phyloP scores from a whole-genome alignment of 2,888 invertebrate species.

The Ornithoptera alexandrae region DNA sequence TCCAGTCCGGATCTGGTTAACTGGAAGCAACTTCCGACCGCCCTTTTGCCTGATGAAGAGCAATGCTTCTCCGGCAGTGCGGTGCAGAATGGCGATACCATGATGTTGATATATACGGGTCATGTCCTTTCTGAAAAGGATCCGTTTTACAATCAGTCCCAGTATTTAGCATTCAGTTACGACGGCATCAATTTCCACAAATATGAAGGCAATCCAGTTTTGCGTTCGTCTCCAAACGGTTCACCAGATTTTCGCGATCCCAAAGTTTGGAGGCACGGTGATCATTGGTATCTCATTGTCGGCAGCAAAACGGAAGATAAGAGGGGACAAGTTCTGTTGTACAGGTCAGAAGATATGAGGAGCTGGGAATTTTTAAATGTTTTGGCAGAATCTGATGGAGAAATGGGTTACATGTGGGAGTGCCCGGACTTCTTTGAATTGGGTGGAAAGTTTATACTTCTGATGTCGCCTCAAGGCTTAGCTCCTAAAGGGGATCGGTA shows the following conservation, averaged over 20 bases:
- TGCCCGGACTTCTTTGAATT: constrained; percentile 77
- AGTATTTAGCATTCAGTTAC: constrained; percentile 63
- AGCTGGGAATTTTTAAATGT: constrained; percentile 64
- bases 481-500: constrained; percentile 62
- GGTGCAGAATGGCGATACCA: constrained; percentile 54
- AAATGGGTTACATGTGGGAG: constrained; percentile 74
- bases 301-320: constrained; percentile 62
- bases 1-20: constrained; percentile 68
- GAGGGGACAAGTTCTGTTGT: constrained; percentile 62
- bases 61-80: constrained; percentile 75
- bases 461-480: constrained; percentile 72
- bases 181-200: constrained; percentile 68
- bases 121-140: constrained; percentile 46
- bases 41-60: constrained; percentile 68
- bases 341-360: constrained; percentile 62
- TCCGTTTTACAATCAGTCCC: constrained; percentile 58
- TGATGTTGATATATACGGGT: constrained; percentile 68
- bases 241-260: constrained; percentile 75
- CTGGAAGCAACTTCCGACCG: constrained; percentile 73
- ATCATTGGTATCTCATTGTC: constrained; percentile 66
- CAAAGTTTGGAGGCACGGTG: constrained; percentile 66
- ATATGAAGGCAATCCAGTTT: constrained; percentile 65
- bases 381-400: constrained; percentile 60
- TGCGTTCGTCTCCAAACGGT: constrained; percentile 55
- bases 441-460: constrained; percentile 61